A percentile compares a stretch with the other conserved stretches of the same genome.
Conservation (phyloP, 2,113 vertebrate genomes). For the Bagarius yarrelli region DNA sequence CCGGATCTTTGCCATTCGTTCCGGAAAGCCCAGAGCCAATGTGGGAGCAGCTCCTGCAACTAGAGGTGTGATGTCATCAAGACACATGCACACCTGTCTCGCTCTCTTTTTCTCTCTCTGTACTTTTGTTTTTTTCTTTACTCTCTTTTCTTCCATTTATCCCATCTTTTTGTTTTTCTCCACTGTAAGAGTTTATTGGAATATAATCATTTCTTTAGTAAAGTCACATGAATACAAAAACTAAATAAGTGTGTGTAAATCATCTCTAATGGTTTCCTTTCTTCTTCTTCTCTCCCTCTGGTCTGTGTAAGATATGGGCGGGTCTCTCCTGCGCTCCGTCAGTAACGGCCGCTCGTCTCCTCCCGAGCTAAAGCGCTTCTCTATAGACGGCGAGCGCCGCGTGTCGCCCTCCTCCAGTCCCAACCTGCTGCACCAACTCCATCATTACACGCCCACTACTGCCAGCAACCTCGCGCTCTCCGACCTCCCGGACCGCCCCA, state of each 20-base stretch:
- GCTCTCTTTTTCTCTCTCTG: neutral
- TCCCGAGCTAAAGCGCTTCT: conserved; percentile 70
- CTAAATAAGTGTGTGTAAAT: neutral
- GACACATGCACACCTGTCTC: neutral
- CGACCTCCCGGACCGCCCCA: conserved; percentile 29
- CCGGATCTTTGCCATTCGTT: conserved; percentile 94
- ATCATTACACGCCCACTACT: conserved; percentile 78
- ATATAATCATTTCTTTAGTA: no score
- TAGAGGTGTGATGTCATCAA: conserved; percentile 73
- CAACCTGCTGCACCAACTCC: conserved; percentile 88
- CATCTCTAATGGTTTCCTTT: neutral
- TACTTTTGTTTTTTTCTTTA: neutral
- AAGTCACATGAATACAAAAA: neutral
- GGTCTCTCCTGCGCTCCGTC: conserved; percentile 66
- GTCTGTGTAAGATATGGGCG: conserved; percentile 75
- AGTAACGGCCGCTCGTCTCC: conserved; percentile 90
- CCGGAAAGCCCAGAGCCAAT: conserved; percentile 82
- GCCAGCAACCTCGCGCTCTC: conserved; percentile 64
- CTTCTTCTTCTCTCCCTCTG: neutral
- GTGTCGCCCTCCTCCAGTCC: conserved; percentile 86
- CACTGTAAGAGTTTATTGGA: neutral
- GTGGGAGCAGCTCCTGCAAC: conserved; percentile 73
- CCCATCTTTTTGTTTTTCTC: neutral
- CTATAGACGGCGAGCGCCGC: conserved; percentile 72
- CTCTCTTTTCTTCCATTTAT: neutral